Base-by-base conservation (phyloP, 2,888 invertebrate species). In the Meliscaeva auricollis region DNA sequence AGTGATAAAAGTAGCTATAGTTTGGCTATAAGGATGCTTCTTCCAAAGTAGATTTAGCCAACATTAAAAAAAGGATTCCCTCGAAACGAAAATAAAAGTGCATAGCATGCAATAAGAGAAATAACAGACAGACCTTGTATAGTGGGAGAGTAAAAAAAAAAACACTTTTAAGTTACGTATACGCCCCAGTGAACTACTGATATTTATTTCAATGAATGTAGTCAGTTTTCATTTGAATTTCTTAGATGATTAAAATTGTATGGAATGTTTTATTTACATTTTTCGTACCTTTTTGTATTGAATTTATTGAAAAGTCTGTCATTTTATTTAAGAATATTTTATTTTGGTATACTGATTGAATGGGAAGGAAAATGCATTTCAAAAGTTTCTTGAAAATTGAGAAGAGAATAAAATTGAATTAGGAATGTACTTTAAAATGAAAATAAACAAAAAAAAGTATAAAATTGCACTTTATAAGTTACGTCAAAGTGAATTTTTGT, bases 131-230 rank as follows among this genome's bases (percentile, higher is more conserved):
- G 0, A 60, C n/a, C 11, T 30, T 17, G 62, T 62, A 17, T n/a
- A 11, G 30, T 30, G 17, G 48, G 3, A 22, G 3, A 30, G 22
- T 6, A 6, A 44, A n/a, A 41, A 44, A 44, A 54, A 38, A 68
- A 68, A 79, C 41, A 41, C 41, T 41, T 48, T 17, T 22, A 22
- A 13, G 44, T 54, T 77, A 54, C 72, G 66, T 60, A 72, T 77
- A 77, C 77, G 77, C 17, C 77, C 32, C 30, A 68, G 72, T 77
- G 41, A 26, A 46, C 46, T 11, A 26, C 30, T 32, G 7, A 17
- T 15, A 46, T 30, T 1, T 11, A 15, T 30, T 9, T 26, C 20
- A 5, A 11, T 11, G 0, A 20, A 41, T 0, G 3, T 22, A 11
- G 0, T 54, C 54, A 54, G 1, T 22, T 58, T 58, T 22, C 1